phyloP scores from a whole-genome alignment of 2,888 invertebrate species.

The Liopterus haemorrhoidalis region DNA sequence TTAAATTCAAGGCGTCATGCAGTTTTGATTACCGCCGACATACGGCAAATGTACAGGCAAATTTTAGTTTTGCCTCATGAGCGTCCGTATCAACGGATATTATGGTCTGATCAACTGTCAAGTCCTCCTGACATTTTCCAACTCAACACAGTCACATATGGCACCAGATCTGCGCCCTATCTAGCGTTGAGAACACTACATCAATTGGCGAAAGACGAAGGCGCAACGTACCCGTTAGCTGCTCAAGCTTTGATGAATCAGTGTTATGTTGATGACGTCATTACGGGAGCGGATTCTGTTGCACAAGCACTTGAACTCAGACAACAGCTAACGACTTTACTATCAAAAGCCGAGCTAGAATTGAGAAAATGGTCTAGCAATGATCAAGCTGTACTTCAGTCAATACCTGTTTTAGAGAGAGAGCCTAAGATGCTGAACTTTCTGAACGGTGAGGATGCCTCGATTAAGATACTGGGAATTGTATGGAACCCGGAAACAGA shows the following conservation, averaged over 20 bases:
- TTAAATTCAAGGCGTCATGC: slow-evolving; percentile 8
- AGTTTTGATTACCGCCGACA: slow-evolving; percentile 14
- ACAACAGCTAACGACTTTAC: no score
- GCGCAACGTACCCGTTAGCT: slow-evolving; percentile 5
- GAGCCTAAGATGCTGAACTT: no score
- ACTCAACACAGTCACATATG: slow-evolving; percentile 13
- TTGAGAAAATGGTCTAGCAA: no score
- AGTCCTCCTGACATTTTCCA: slow-evolving; percentile 2
- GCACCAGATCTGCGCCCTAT: slow-evolving; percentile 5
- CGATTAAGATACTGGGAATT: no score
- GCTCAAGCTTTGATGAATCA: slow-evolving; percentile 2
- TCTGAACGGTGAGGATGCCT: no score
- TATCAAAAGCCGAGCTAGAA: no score
- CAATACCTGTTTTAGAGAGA: no score
- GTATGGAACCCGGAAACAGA: no score
- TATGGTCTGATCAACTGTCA: slow-evolving; percentile 9
- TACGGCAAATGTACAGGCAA: slow-evolving; percentile 26
- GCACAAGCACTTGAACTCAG: no score
- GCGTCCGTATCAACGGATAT: slow-evolving; percentile 20
- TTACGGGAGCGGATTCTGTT: background rate
- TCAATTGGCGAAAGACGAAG: slow-evolving; percentile 12
- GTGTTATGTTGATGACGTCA: slow-evolving; percentile 15
- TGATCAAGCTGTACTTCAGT: no score
- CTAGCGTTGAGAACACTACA: slow-evolving; percentile 12
- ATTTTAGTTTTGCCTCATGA: slow-evolving; percentile 22